Evolutionary conservation across 2,888 invertebrate genomes (phyloP), one percentile per base, ranked within the genome.

Genomic region (Eubasilissa splendida): DNA sequence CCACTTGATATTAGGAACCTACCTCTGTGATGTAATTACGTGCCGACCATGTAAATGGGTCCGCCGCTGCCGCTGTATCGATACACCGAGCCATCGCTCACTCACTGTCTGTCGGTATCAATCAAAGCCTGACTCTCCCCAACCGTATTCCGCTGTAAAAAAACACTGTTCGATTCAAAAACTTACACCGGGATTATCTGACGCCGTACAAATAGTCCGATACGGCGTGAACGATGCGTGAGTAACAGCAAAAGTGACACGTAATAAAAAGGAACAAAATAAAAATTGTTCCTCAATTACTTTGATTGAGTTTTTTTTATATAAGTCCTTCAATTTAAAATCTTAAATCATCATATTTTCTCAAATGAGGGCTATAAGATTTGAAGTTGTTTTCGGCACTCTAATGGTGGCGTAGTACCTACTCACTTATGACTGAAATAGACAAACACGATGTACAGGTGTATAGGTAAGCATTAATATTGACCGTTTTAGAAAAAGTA

Each of bases 21-120:
- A 9, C n/a, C 12, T 71, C 53, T 71, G 50, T n/a, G 31, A 56
- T 71, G n/a, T 33, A 73, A 73, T 56, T 73, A 73, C 73, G 33
- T 58, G 33, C 73, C 73, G 42, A 8, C 73, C 42, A 58, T 73
- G 73, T 73, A 54, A 54, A 73, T 33, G 58, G 9, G 73, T 54
- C n/a, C 58, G 14, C 42, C 14, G 59, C 68, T 52, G 50, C 75
- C 66, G 66, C 50, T 76, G 66, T 59, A 70, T 68, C 66, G 73
- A 71, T 70, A 58, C 78, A 68, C 58, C 59, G 56, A 63, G 74
- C 80, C 58, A 81, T 78, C 77, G 74, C 65, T 80, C 77, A 80
- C 80, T 77, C 80, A 77, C 77, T 77, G 80, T 81, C 77, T 42
- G 80, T 73, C 77, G 80, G 80, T 74, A n/a, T 76, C 80, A 78